Percentiles rank a stretch among this genome's conserved stretches.
Evolutionary conservation across 2,113 vertebrate species (phyloP).

Genomic region (Leucoraja erinaceus): DNA sequence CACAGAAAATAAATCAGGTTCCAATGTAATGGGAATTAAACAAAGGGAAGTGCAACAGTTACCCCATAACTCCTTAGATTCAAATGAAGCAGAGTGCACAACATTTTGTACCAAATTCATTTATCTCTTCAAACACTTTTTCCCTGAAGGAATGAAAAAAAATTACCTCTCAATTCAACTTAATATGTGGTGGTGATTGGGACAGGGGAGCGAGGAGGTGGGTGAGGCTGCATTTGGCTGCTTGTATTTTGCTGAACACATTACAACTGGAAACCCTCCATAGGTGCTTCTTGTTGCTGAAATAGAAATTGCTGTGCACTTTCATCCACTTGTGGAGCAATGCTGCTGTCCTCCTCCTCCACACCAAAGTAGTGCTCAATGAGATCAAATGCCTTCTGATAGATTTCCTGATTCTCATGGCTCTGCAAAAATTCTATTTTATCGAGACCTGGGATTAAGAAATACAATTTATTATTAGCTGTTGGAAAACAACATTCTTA

Average conservation of each 20-base stretch:
- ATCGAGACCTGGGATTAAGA: conserved; percentile 70
- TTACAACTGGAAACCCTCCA: conserved; percentile 98
- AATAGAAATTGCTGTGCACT: conserved; percentile 95
- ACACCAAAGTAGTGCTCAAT: conserved; percentile 97
- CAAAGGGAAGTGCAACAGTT: conserved; percentile 20
- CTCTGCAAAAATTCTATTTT: conserved; percentile 98
- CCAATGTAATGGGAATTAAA: not conserved
- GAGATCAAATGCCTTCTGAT: conserved; percentile 95
- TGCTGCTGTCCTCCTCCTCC: conserved; percentile 76
- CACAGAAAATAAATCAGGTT: not conserved
- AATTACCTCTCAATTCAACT: conserved; percentile 52
- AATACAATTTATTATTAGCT: not conserved
- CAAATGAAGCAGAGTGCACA: conserved; percentile 53
- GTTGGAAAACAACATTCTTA: not conserved
- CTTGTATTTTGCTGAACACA: conserved; percentile 35
- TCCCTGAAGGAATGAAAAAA: conserved; percentile 52
- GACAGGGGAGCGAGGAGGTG: conserved; percentile 46
- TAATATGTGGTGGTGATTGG: conserved; percentile 46
- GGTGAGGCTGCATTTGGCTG: not conserved
- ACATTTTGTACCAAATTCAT: conserved; percentile 57
- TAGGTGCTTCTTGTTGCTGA: conserved; percentile 87
- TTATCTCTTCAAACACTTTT: conserved; percentile 54
- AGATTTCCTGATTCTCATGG: conserved; percentile 98
- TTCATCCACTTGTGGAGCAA: conserved; percentile 87
- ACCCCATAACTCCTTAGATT: conserved; percentile 18